These are phyloP conservation scores for Zenarchopterus dispar DNA, from an alignment of 2,797 vertebrate species.

Conservation along the genomic window DNA sequence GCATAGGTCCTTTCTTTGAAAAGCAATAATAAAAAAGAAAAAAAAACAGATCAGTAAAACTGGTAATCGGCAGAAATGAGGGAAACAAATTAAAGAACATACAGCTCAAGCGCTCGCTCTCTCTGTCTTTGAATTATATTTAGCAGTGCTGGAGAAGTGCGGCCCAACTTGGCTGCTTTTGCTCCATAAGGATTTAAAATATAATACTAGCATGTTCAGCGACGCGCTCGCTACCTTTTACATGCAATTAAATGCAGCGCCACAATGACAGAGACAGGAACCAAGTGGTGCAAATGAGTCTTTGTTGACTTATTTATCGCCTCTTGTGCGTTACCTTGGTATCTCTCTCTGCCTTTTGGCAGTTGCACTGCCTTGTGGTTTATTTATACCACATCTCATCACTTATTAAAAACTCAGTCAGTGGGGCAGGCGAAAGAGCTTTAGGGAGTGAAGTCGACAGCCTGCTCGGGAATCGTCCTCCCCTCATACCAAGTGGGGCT, in stretches of 20 bases:
- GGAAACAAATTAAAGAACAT: constrained; percentile 15
- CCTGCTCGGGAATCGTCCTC: constrained; percentile 79
- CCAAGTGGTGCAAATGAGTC: constrained; percentile 76
- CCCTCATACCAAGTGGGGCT: constrained; percentile 80
- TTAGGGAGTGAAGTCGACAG: constrained; percentile 77
- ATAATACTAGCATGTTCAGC: constrained; percentile 31
- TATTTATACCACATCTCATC: constrained; percentile 86
- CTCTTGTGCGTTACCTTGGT: constrained; percentile 80
- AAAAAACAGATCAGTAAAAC: neutral
- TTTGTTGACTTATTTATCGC: constrained; percentile 84
- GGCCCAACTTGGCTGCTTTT: constrained; percentile 36
- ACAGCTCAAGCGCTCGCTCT: constrained; percentile 21
- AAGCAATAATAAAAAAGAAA: neutral
- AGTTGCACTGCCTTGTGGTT: constrained; percentile 81
- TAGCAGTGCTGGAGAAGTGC: constrained; percentile 26
- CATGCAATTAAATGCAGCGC: constrained; percentile 46
- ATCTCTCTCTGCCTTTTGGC: constrained; percentile 80
- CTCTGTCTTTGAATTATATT: constrained; percentile 44
- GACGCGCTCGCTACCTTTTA: constrained; percentile 26
- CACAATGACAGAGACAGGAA: constrained; percentile 61
- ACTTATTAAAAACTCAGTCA: constrained; percentile 90
- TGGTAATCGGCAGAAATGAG: constrained; percentile 1
- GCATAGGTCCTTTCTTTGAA: neutral
- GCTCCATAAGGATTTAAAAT: constrained; percentile 32
- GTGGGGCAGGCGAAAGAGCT: constrained; percentile 82